A percentile compares a stretch with the other conserved stretches of the same genome.
phyloP scores from a whole-genome alignment of 1,140 invertebrate genomes.

The Drosophila mojavensis region DNA sequence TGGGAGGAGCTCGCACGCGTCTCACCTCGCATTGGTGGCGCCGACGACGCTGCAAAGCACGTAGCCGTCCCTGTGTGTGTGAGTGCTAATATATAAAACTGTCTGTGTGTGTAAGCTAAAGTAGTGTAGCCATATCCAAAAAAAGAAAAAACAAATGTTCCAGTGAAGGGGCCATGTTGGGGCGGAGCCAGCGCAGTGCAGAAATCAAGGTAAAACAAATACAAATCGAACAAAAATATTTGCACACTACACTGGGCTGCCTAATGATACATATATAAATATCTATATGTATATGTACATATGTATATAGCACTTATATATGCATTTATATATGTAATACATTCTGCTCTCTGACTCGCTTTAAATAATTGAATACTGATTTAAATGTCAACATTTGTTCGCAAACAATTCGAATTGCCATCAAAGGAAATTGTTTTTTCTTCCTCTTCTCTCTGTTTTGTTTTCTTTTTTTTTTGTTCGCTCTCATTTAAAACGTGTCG shows the following conservation, averaged over 20 bases:
- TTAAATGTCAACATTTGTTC: conserved; percentile 66
- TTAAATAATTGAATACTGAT: conserved; percentile 79
- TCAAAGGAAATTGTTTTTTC: neutral
- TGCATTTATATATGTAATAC: conserved; percentile 5
- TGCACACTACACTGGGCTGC: conserved; percentile 42
- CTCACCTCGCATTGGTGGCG: conserved; percentile 51
- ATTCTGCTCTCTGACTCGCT: conserved; percentile 31
- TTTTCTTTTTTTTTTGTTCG: neutral
- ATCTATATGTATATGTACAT: neutral
- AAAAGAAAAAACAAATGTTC: conserved; percentile 14
- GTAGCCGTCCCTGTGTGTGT: neutral
- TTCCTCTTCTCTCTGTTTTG: too few species aligned
- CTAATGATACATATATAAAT: neutral
- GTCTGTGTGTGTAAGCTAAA: conserved; percentile 38
- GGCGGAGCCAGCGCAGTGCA: conserved; percentile 60
- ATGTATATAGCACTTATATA: neutral
- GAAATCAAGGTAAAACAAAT: conserved; percentile 82
- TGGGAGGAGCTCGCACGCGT: conserved; percentile 64
- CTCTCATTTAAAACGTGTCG: neutral
- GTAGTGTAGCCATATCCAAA: conserved; percentile 58
- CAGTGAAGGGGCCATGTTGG: conserved; percentile 61
- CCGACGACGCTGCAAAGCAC: neutral
- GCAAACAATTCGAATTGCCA: conserved; percentile 29
- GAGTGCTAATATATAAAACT: neutral
- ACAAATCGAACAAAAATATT: conserved; percentile 79